Percentiles rank a stretch among this genome's conserved stretches.
Conservation (phyloP, 1,140 invertebrate species). For the Drosophila kurseongensis region DNA sequence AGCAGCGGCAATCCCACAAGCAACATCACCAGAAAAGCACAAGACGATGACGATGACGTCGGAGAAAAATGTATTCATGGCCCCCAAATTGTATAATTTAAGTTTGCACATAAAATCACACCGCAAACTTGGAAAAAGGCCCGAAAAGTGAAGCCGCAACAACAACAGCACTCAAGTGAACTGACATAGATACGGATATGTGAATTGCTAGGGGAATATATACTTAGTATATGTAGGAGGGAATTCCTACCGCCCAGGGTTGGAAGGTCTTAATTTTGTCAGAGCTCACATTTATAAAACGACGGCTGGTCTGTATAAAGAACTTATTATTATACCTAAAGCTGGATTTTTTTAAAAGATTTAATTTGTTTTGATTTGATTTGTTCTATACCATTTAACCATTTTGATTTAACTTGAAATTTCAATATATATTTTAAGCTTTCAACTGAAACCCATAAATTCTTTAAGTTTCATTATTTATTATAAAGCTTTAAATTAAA, state of each 20-base stretch:
- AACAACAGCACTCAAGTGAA: constrained; percentile 56
- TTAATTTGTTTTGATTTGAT: too few relatives aligned
- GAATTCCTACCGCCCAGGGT: constrained; percentile 14
- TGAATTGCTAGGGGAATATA: constrained; percentile 28
- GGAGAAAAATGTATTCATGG: constrained; percentile 74
- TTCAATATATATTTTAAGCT: too few relatives aligned
- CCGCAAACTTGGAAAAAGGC: constrained; percentile 66
- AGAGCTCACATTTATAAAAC: too few relatives aligned
- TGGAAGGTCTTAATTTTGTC: constrained; percentile 1
- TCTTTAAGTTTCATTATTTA: too few relatives aligned
- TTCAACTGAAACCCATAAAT: too few relatives aligned
- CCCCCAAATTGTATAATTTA: constrained; percentile 79
- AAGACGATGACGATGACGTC: constrained; percentile 33
- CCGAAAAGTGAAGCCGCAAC: constrained; percentile 39
- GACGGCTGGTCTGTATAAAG: too few relatives aligned
- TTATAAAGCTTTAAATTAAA: too few relatives aligned
- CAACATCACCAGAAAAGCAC: constrained; percentile 8
- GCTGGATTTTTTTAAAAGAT: too few relatives aligned
- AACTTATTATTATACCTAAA: too few relatives aligned
- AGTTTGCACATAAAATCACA: constrained; percentile 83
- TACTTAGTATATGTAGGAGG: not conserved
- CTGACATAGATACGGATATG: constrained; percentile 50
- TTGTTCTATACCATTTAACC: too few relatives aligned
- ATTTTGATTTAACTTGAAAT: too few relatives aligned
- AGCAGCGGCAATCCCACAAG: constrained; percentile 9